Conservation (phyloP, 2,797 vertebrate genomes). For the Karalla daura region DNA sequence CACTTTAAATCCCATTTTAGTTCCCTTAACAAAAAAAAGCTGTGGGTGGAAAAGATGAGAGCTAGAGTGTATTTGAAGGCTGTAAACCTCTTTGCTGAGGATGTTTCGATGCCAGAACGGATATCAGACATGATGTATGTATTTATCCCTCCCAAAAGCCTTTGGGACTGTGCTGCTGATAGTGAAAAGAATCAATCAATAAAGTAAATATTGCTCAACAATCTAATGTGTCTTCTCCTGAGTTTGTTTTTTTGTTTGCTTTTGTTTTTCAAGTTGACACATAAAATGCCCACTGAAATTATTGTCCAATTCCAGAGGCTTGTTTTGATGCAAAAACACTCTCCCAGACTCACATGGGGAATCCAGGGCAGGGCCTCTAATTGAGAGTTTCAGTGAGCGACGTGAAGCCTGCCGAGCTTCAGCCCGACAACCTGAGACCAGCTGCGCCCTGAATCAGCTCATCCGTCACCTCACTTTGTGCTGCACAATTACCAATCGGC, state of each 20-base stretch:
- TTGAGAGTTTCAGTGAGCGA: conserved; percentile 15
- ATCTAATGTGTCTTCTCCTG: conserved; percentile 12
- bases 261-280: not conserved
- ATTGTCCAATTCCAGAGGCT: not conserved
- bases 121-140: conserved; percentile 31
- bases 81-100: conserved; percentile 10
- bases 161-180: conserved; percentile 33
- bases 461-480: conserved; percentile 37
- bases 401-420: conserved; percentile 19
- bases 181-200: conserved; percentile 52
- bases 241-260: not conserved
- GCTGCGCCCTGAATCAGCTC: conserved; percentile 40
- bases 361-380: conserved; percentile 2
- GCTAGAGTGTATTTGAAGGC: conserved; percentile 5
- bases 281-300: not conserved
- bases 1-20: not conserved
- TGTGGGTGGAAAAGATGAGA: not conserved
- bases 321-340: conserved; percentile 12
- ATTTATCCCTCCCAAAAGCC: conserved; percentile 22
- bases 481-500: conserved; percentile 20
- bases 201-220: conserved; percentile 48
- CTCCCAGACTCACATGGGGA: not conserved
- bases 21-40: conserved; percentile 6
- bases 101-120: conserved; percentile 26
- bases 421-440: conserved; percentile 13